These are phyloP conservation scores for Rutpela maculata DNA, from an alignment of 2,888 invertebrate species.

Conservation along the genomic window DNA sequence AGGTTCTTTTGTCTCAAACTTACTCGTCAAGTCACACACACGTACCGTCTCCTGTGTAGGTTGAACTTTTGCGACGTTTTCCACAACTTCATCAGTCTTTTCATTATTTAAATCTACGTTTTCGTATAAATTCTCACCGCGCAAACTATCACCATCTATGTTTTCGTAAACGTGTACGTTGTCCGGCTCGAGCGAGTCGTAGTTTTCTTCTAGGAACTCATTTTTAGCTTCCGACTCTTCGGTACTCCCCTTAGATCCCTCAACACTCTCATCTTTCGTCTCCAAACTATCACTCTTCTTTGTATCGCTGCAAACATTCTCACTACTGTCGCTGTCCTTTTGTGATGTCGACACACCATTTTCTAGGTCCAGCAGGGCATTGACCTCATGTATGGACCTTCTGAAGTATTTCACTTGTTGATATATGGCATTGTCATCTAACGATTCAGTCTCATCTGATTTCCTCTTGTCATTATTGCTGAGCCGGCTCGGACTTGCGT, in stretches of 20 bases:
- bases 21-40: slow-evolving; percentile 65
- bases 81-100: slow-evolving; percentile 54
- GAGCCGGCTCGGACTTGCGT: slow-evolving; percentile 49
- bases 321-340: slow-evolving; percentile 9
- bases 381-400: slow-evolving; percentile 85
- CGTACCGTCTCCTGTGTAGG: slow-evolving; percentile 60
- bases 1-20: slow-evolving; percentile 63
- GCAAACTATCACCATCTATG: slow-evolving; percentile 60
- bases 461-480: slow-evolving; percentile 68
- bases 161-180: slow-evolving; percentile 69
- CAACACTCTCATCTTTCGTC: neutral
- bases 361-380: slow-evolving; percentile 75
- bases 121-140: slow-evolving; percentile 48
- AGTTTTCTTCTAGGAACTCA: slow-evolving; percentile 52
- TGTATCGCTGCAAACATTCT: slow-evolving; percentile 47
- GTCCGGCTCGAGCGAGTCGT: slow-evolving; percentile 68
- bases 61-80: slow-evolving; percentile 40
- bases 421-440: slow-evolving; percentile 77
- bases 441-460: slow-evolving; percentile 67
- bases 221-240: slow-evolving; percentile 34
- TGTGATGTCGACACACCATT: slow-evolving; percentile 53
- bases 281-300: slow-evolving; percentile 23
- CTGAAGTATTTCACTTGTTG: slow-evolving; percentile 86
- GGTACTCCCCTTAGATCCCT: slow-evolving; percentile 10
- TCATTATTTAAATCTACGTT: slow-evolving; percentile 52